Evolutionary conservation across 2,888 invertebrate genomes (phyloP), one percentile per base, ranked within the genome.

Genomic region (Drosophila prolongata): DNA sequence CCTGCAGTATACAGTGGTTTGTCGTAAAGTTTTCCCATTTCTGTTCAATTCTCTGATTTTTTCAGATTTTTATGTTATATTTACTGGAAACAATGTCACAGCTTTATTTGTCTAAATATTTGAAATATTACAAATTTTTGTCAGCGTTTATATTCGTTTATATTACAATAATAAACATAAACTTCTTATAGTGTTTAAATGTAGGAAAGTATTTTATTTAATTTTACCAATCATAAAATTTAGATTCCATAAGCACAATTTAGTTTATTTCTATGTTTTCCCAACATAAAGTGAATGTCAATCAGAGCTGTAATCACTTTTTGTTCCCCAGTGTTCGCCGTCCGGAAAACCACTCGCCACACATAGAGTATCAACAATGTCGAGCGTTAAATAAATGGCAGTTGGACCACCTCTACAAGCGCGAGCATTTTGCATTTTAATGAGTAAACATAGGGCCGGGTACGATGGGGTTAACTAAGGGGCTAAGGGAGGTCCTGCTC

Each of bases 371-470:
- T 42, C 58, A 47, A 67, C 56, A 67, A 49, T 42, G 66, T 69
- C 70, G 56, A 67, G 66, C 54, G 40, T 10, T 40, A 27, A 68
- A 56, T 47, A 56, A 47, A 46, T 55, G 47, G 55, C 44, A 65
- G 68, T 67, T 34, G 53, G 43, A 24, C 53, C 27, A 64, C 61
- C 62, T 64, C 47, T 56, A 61, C 49, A 58, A 77, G 81, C 61
- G 84, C 75, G 67, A 88, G 68, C 84, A 75, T 85, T 85, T 89
- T 89, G 88, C 89, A 85, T 85, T 87, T 85, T 85, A 85, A 85
- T 85, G 89, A 89, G 83, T 86, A 72, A 88, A 83, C 80, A 74
- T 54, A 37, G 49, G 38, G 27, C 24, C 16, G 40, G 52, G 55
- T 44, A 3, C 37, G 5, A 38, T 13, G 66, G 40, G 24, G 42